phyloP scores from a whole-genome alignment of 1,140 invertebrate species.

The Hylaeus anthracinus region DNA sequence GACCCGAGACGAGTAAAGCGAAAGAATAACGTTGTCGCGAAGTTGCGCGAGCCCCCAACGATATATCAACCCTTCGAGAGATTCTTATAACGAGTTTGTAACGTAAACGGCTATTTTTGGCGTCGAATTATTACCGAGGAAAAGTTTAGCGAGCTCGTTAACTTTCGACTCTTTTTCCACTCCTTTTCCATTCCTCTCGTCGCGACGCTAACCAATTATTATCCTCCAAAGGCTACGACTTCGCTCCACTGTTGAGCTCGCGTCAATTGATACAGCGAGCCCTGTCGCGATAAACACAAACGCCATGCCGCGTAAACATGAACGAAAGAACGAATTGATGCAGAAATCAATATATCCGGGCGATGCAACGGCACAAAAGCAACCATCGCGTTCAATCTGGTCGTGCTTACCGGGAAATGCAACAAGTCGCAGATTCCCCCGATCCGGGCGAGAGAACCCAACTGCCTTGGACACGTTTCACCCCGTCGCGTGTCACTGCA shows the following conservation, averaged over 20 bases:
- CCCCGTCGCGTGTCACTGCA: constrained; percentile 2
- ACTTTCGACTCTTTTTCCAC: neutral
- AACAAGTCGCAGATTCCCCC: constrained; percentile 57
- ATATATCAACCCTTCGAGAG: neutral
- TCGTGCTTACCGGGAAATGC: constrained; percentile 42
- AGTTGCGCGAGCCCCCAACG: neutral
- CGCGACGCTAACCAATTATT: neutral
- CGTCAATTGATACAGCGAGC: neutral
- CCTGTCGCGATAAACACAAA: neutral
- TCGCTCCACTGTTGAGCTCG: too few species aligned
- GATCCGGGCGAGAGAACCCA: constrained; percentile 24
- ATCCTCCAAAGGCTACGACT: neutral
- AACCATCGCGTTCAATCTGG: constrained; percentile 15
- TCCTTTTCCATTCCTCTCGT: too few species aligned
- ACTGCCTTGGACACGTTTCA: constrained; percentile 23
- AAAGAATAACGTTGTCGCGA: constrained; percentile 2
- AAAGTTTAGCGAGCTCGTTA: neutral
- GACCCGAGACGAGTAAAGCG: neutral
- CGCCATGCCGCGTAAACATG: neutral
- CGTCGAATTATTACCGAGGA: neutral
- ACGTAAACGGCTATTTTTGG: neutral
- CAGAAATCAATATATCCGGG: constrained; percentile 36
- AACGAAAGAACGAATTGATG: constrained; percentile 11
- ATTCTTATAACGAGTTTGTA: neutral
- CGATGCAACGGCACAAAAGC: neutral